These are phyloP conservation scores for Prionailurus bengalensis DNA, from an alignment of 2,113 vertebrate genomes.

Conservation along the genomic window DNA sequence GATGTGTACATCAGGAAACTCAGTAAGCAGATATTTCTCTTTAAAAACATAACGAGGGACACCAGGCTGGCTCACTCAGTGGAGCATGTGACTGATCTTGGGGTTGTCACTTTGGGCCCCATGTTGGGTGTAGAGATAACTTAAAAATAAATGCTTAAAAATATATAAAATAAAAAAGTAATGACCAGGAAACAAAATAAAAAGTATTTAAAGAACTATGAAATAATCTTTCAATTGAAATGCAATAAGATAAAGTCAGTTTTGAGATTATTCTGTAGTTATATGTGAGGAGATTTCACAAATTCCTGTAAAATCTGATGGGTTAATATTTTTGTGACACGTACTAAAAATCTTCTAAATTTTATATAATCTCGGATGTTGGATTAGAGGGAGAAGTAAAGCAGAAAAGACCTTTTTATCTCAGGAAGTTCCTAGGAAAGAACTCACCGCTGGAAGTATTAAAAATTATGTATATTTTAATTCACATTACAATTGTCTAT, in stretches of 20 bases:
- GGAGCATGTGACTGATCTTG: background rate
- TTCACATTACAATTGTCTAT: background rate
- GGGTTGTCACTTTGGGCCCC: background rate
- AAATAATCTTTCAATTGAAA: background rate
- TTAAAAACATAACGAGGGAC: background rate
- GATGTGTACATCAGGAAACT: background rate
- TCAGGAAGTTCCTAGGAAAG: background rate
- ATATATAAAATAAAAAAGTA: background rate
- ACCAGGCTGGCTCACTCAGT: background rate
- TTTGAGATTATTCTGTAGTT: background rate
- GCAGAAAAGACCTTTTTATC: background rate
- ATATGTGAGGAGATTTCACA: background rate
- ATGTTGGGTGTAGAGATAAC: background rate
- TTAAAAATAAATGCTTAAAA: background rate
- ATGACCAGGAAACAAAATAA: background rate
- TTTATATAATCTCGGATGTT: slow-evolving; percentile 25
- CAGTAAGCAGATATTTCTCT: background rate
- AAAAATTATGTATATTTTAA: slow-evolving; percentile 12
- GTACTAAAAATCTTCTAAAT: background rate
- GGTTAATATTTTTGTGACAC: background rate
- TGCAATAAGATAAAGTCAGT: background rate
- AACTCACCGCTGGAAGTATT: background rate
- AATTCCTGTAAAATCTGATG: background rate
- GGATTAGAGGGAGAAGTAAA: background rate
- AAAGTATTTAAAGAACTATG: background rate